phyloP scores from a whole-genome alignment of 30 jellyfish, hydroid and myxozoan genomes.

The Chironex yamaguchii region DNA sequence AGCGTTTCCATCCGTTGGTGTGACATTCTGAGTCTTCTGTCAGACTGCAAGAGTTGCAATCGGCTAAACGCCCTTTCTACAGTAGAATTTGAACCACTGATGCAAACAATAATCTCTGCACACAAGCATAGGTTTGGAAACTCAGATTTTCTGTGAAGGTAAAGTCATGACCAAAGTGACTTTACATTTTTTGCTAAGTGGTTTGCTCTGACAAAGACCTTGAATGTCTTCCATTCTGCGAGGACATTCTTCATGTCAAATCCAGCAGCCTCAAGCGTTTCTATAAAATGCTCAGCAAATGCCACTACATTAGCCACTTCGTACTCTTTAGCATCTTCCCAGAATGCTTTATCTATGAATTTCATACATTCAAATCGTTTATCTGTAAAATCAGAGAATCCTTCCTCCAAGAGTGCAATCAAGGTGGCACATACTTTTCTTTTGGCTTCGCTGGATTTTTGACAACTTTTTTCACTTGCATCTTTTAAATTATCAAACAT shows the following conservation, averaged over 20 bases:
- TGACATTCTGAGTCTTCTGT: neutral
- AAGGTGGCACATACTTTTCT: neutral
- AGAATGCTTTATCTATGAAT: neutral
- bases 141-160: neutral
- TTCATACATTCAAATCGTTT: neutral
- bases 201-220: neutral
- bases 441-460: slow-evolving; percentile 17
- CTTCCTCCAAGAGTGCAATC: neutral
- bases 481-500: neutral
- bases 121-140: slow-evolving; percentile 32
- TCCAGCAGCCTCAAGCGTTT: neutral
- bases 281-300: neutral
- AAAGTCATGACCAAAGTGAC: neutral
- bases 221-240: slow-evolving; percentile 6
- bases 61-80: slow-evolving; percentile 54
- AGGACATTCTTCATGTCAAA: neutral
- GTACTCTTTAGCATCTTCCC: slow-evolving; percentile 30
- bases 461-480: slow-evolving; percentile 3
- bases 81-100: slow-evolving; percentile 36
- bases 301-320: neutral
- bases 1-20: slow-evolving; percentile 34
- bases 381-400: slow-evolving; percentile 9
- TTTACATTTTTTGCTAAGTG: neutral
- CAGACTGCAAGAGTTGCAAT: neutral
- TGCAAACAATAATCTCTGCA: slow-evolving; percentile 11